Conservation (phyloP, 2,888 invertebrate species). For the Synanthedon tipuliformis region DNA sequence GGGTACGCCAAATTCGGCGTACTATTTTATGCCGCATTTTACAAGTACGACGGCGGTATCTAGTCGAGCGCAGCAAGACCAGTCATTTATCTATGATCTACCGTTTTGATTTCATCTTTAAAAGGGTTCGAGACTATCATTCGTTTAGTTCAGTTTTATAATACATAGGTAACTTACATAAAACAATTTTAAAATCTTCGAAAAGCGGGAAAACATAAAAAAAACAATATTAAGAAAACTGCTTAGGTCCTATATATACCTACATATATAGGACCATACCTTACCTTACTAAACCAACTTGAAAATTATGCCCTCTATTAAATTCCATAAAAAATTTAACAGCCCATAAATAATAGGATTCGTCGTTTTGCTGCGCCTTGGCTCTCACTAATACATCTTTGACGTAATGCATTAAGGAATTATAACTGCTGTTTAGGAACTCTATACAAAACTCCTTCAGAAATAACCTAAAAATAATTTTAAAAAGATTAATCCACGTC, state of each 20-base stretch:
- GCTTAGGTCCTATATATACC: too few relatives aligned
- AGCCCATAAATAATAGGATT: constrained; percentile 94
- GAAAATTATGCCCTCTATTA: constrained; percentile 87
- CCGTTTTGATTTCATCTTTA: background rate
- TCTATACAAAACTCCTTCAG: constrained; percentile 95
- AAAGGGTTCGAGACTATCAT: constrained; percentile 5
- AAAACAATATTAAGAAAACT: too few relatives aligned
- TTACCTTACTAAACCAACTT: constrained; percentile 90
- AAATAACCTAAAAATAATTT: constrained; percentile 75
- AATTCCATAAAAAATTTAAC: constrained; percentile 98
- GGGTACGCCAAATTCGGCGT: too few relatives aligned
- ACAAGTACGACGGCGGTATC: too few relatives aligned
- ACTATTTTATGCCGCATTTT: too few relatives aligned
- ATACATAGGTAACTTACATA: background rate
- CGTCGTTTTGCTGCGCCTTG: constrained; percentile 84
- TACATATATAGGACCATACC: background rate
- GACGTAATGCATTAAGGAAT: constrained; percentile 89
- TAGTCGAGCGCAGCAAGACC: too few relatives aligned
- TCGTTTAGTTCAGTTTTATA: background rate
- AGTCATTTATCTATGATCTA: too few relatives aligned
- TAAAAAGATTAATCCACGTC: background rate
- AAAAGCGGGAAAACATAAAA: too few relatives aligned
- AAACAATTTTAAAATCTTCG: background rate
- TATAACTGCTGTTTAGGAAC: constrained; percentile 92
- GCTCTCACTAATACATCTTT: constrained; percentile 79